Evolutionary conservation across 2,888 invertebrate genomes (phyloP).

Genomic region (Cosmopolites sordidus): DNA sequence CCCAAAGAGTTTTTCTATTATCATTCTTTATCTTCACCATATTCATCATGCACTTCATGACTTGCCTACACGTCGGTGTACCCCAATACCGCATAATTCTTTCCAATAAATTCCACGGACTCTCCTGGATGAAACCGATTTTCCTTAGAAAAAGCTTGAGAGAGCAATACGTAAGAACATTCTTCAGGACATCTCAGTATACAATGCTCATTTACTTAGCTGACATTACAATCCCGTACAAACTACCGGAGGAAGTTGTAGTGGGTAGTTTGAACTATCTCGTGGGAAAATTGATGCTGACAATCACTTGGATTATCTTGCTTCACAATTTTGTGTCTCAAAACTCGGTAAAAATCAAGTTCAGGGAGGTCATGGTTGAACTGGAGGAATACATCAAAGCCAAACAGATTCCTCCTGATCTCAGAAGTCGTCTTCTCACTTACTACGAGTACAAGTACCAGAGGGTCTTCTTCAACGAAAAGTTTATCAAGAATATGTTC

Average conservation of each 20-base stretch:
- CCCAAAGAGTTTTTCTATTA: slow-evolving; percentile 5
- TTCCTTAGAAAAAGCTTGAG: background rate
- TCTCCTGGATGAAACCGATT: background rate
- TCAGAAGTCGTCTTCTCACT: slow-evolving; percentile 42
- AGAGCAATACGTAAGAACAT: slow-evolving; percentile 17
- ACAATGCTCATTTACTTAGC: slow-evolving; percentile 11
- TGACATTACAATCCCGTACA: background rate
- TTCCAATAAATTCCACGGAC: background rate
- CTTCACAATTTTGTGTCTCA: slow-evolving; percentile 26
- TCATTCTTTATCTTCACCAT: slow-evolving; percentile 1
- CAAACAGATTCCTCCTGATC: slow-evolving; percentile 44
- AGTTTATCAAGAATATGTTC: slow-evolving; percentile 36
- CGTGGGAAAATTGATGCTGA: slow-evolving; percentile 27
- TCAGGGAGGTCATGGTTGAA: slow-evolving; percentile 46
- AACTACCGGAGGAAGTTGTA: slow-evolving; percentile 19
- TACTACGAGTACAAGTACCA: slow-evolving; percentile 47
- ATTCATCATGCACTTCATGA: slow-evolving; percentile 9
- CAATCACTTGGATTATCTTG: slow-evolving; percentile 26
- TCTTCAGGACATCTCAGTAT: slow-evolving; percentile 25
- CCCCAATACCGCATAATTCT: slow-evolving; percentile 1
- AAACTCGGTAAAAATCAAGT: slow-evolving; percentile 43
- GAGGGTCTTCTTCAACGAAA: slow-evolving; percentile 47
- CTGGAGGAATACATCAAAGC: slow-evolving; percentile 44
- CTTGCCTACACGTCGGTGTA: slow-evolving; percentile 11
- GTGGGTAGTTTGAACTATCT: slow-evolving; percentile 23